Evolutionary conservation across 2,113 vertebrate genomes (phyloP).

Genomic region (Nettapus auritus): DNA sequence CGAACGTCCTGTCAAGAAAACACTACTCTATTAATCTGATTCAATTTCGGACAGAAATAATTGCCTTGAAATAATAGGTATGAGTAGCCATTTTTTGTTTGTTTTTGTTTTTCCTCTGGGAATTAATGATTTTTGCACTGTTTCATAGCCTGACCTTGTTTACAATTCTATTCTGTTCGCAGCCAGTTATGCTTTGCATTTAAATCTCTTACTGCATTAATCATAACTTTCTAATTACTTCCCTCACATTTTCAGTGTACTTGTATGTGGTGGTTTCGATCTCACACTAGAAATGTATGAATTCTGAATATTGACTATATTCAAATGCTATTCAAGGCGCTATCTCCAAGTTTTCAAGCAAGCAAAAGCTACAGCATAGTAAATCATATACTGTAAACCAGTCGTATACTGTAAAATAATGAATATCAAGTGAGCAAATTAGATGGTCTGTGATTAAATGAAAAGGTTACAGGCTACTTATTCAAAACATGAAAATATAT

Average conservation of each 20-base stretch:
- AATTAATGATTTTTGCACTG: neutral
- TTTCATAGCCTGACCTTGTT: conserved; percentile 12
- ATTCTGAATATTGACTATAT: neutral
- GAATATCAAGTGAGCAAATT: neutral
- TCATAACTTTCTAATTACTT: neutral
- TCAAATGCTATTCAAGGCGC: neutral
- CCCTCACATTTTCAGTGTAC: neutral
- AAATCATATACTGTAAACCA: neutral
- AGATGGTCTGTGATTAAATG: neutral
- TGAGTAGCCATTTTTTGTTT: neutral
- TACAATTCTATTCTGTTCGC: neutral
- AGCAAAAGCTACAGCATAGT: neutral
- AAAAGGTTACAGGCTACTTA: conserved; percentile 4
- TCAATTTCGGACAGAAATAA: neutral
- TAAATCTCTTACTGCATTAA: neutral
- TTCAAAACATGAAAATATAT: neutral
- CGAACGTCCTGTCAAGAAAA: neutral
- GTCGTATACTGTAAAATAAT: neutral
- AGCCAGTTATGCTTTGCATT: neutral
- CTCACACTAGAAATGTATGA: neutral
- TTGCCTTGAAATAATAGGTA: neutral
- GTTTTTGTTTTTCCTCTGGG: neutral
- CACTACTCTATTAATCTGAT: neutral
- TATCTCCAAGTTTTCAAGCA: neutral
- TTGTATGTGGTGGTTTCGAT: neutral